phyloP scores from a whole-genome alignment of 2,888 invertebrate genomes.

The Matsumyia berberina region DNA sequence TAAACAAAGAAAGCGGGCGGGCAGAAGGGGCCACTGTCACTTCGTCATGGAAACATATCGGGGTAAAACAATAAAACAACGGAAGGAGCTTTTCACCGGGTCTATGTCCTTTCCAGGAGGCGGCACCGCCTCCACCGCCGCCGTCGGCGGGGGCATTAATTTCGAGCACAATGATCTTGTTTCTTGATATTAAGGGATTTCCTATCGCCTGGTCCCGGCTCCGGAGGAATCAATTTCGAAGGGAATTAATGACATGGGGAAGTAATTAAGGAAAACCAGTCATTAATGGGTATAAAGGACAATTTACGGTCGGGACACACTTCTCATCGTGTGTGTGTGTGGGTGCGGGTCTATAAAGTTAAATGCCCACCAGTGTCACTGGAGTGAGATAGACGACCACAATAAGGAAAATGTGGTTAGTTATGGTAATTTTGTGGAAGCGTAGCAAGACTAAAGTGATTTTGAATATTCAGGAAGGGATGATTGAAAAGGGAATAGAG shows the following conservation, averaged over 20 bases:
- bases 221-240: conserved; percentile 64
- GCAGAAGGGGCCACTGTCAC: conserved; percentile 9
- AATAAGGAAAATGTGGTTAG: neutral
- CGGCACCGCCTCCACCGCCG: too few relatives aligned
- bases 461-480: too few relatives aligned
- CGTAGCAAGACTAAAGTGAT: too few relatives aligned
- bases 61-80: conserved; percentile 63
- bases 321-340: conserved; percentile 23
- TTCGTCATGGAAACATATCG: conserved; percentile 68
- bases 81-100: conserved; percentile 38
- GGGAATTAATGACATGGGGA: conserved; percentile 69
- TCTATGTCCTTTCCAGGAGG: conserved; percentile 67
- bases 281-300: conserved; percentile 53
- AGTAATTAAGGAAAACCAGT: conserved; percentile 61
- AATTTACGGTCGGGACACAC: conserved; percentile 1
- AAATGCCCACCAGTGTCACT: conserved; percentile 21
- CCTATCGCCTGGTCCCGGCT: conserved; percentile 39
- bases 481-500: too few relatives aligned
- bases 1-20: conserved; percentile 39
- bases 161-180: conserved; percentile 73
- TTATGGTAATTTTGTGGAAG: too few relatives aligned
- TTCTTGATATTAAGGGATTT: conserved; percentile 61
- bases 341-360: neutral
- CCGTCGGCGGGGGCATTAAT: conserved; percentile 7
- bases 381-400: neutral